Evolutionary conservation across 2,797 vertebrate species (phyloP).

Genomic region (Odontamblyopus rebecca): DNA sequence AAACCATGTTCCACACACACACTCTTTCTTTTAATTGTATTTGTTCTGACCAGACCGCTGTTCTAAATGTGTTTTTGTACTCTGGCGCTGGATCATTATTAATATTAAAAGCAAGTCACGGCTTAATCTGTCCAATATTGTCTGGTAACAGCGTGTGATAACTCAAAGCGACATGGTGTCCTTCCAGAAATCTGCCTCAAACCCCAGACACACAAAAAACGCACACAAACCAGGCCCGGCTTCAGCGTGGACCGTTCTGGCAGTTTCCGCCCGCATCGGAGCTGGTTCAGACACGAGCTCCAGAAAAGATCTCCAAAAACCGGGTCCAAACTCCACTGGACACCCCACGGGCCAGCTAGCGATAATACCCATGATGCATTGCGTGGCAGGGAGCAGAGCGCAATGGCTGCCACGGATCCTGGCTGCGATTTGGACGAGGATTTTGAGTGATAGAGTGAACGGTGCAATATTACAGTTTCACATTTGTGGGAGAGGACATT

Average conservation of each 20-base stretch:
- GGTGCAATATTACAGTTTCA: background rate
- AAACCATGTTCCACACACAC: too few relatives aligned
- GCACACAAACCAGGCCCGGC: background rate
- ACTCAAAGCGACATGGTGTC: conserved; percentile 1
- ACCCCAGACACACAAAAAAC: background rate
- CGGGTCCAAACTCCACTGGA: background rate
- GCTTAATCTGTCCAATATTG: conserved; percentile 2
- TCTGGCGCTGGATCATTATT: background rate
- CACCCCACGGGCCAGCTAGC: background rate
- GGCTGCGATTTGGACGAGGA: background rate
- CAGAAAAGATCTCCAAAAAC: background rate
- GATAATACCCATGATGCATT: background rate
- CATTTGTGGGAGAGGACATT: background rate
- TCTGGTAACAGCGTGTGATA: background rate
- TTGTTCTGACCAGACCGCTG: background rate
- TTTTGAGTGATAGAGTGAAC: background rate
- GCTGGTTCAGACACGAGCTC: background rate
- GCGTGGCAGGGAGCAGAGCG: background rate
- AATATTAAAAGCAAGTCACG: conserved; percentile 6
- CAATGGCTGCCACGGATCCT: background rate
- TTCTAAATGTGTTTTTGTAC: background rate
- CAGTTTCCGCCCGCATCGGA: background rate
- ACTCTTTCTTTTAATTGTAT: too few relatives aligned
- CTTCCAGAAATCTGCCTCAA: background rate
- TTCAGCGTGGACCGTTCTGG: background rate